Conservation (phyloP, 2,888 invertebrate genomes). For the Campopleginae sp. region DNA sequence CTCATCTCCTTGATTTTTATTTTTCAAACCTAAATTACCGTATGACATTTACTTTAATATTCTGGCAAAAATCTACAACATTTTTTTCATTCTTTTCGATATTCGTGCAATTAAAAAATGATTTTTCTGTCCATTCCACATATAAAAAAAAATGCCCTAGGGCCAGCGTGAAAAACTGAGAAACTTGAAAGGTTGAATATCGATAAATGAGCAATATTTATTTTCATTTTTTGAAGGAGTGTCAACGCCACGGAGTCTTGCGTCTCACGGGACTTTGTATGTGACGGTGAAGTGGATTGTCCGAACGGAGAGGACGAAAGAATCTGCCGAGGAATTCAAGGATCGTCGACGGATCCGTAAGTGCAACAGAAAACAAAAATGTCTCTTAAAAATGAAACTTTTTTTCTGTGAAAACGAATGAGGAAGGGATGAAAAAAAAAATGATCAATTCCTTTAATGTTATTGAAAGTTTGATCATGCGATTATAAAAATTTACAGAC, state of each 20-base stretch:
- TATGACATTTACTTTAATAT: no score
- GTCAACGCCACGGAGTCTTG: slow-evolving; percentile 83
- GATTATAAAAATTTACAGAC: slow-evolving; percentile 79
- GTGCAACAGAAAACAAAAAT: slow-evolving; percentile 47
- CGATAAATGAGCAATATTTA: neutral
- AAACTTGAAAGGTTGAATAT: neutral
- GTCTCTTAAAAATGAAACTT: neutral
- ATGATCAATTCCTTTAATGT: neutral
- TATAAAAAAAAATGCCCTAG: no score
- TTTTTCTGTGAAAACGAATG: neutral
- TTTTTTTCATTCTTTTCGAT: no score
- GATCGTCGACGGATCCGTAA: slow-evolving; percentile 78
- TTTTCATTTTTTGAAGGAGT: slow-evolving; percentile 34
- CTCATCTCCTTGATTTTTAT: no score
- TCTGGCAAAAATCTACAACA: no score
- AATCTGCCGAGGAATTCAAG: slow-evolving; percentile 86
- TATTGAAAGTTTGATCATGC: neutral
- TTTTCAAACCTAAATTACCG: no score
- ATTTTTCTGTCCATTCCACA: no score
- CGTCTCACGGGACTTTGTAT: slow-evolving; percentile 90
- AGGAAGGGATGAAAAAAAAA: neutral
- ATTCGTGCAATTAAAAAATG: no score
- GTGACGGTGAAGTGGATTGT: slow-evolving; percentile 91
- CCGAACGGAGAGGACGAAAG: slow-evolving; percentile 90
- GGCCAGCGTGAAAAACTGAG: no score